A percentile compares a stretch with the other conserved stretches of the same genome.
Conservation (phyloP, 2,888 invertebrate genomes). For the Noctua pronuba region DNA sequence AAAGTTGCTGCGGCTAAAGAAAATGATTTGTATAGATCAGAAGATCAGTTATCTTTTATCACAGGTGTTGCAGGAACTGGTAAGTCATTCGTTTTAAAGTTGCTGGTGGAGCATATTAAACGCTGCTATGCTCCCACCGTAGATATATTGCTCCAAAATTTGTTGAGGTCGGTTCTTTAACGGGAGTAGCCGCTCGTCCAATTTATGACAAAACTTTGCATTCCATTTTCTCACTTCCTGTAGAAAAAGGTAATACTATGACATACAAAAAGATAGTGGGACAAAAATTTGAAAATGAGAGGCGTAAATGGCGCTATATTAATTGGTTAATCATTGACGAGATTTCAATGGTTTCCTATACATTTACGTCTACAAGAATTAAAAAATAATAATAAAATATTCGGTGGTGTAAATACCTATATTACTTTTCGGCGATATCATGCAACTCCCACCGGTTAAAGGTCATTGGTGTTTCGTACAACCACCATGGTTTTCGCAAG, state of each 20-base stretch:
- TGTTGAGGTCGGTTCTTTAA: conserved; percentile 58
- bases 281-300: conserved; percentile 53
- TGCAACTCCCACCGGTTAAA: conserved; percentile 13
- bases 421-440: neutral
- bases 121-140: conserved; percentile 41
- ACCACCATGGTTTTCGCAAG: too few relatives aligned
- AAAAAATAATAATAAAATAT: conserved; percentile 8
- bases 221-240: too few relatives aligned
- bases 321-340: conserved; percentile 67
- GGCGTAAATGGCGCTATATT: conserved; percentile 68
- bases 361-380: conserved; percentile 1
- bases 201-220: too few relatives aligned
- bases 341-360: conserved; percentile 66
- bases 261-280: conserved; percentile 42
- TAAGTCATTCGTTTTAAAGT: conserved; percentile 13
- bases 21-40: conserved; percentile 17
- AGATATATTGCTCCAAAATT: conserved; percentile 53
- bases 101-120: conserved; percentile 24
- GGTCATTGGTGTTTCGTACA: conserved; percentile 4
- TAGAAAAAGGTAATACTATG: too few relatives aligned
- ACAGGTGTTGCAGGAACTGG: conserved; percentile 19
- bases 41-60: conserved; percentile 14
- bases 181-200: too few relatives aligned
- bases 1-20: conserved; percentile 15
- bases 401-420: conserved; percentile 5